Base-by-base conservation (phyloP, 1,140 invertebrate species). In the Wasmannia auropunctata region DNA sequence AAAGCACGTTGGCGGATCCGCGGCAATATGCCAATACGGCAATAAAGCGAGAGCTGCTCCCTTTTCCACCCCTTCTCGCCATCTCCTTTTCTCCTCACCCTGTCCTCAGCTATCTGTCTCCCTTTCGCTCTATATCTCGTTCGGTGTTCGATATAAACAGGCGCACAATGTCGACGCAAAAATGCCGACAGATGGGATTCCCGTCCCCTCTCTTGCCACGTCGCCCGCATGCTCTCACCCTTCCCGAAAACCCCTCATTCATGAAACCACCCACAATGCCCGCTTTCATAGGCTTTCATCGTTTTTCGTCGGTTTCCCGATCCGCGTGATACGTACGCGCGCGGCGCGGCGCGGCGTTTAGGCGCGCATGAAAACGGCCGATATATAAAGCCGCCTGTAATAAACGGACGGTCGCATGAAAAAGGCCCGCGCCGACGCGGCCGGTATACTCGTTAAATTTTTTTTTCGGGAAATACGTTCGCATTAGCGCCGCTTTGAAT, bases 171-270 rank as follows among this genome's bases (percentile, higher is more conserved):
- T 88, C 87, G 84, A 56, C 60, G 81, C 87, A 84, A 90, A 91
- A 91, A 88, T 91, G 89, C 85, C 87, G 89, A 90, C 90, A 91
- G 90, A 91, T 91, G 89, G 89, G 90, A 91, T 87, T 86, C 90
- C 58, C 43, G 67, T 62, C 60, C 86, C 77, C 74, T n/a, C n/a
- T n/a, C n/a, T 80, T 22, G 58, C 79, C 16, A 46, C 80, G 80
- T 60, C 54, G 63, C 76, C 75, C 72, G 74, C 72, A 77, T 76
- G 72, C 76, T 60, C 63, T 56, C 60, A 22, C 60, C 37, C 84
- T 16, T 37, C 58, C 75, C 51, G 51, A 62, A n/a, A n/a, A 19
- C 25, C 79, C 37, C 85, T 70, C 86, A 79, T 62, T 70, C 86
- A 79, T 62, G 85, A 80, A 89, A 90, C 88, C 85, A 88, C 69